phyloP scores from a whole-genome alignment of 2,888 invertebrate species.

The Odontomyia ornata region DNA sequence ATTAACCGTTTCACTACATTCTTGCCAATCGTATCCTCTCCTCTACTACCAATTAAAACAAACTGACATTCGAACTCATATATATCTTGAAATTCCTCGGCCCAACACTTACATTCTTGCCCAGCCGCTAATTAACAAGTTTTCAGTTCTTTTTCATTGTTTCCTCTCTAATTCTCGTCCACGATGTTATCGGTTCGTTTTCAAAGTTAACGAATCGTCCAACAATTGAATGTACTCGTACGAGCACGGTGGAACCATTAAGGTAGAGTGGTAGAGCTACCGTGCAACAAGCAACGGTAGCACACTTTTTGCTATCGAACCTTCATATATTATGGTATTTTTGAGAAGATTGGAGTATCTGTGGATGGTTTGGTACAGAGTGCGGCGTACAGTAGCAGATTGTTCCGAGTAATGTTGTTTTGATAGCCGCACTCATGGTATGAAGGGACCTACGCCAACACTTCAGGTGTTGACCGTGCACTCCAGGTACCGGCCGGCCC shows the following conservation, averaged over 20 bases:
- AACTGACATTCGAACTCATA: neutral
- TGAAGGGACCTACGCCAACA: neutral
- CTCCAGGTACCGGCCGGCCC: neutral
- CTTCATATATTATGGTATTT: neutral
- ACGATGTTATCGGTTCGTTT: constrained; percentile 12
- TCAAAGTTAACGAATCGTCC: constrained; percentile 20
- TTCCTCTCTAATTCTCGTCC: neutral
- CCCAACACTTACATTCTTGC: neutral
- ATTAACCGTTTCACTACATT: neutral
- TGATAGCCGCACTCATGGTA: constrained; percentile 11
- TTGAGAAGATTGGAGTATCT: neutral
- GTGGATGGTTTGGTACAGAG: neutral
- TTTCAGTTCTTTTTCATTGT: constrained; percentile 26
- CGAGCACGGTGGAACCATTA: neutral
- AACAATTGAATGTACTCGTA: constrained; percentile 33
- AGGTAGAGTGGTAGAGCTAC: constrained; percentile 8
- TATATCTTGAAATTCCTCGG: neutral
- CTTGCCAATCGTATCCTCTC: neutral
- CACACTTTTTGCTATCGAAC: neutral
- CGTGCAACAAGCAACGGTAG: neutral
- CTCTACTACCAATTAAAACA: neutral
- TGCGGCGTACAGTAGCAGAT: neutral
- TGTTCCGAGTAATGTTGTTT: constrained; percentile 11
- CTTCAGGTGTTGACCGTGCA: neutral
- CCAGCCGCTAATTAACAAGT: constrained; percentile 29